Evolutionary conservation across 2,888 invertebrate genomes (phyloP), one percentile per base, ranked within the genome.

Genomic region (Hypsopygia costalis): DNA sequence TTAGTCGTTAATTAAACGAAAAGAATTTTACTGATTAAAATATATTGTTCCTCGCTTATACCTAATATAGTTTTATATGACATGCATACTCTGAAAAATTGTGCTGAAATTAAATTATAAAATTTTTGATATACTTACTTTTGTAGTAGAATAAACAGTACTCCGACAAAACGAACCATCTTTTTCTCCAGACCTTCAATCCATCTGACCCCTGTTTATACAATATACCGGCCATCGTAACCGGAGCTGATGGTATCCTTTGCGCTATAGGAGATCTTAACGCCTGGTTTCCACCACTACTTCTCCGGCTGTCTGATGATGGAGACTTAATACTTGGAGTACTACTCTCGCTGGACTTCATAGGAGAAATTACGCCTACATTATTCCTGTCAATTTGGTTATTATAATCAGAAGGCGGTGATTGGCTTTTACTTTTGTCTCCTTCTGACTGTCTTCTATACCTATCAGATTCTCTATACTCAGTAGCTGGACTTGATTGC

Each of bases 131-230:
- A 40, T 42, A 80, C 89, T 87, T 75, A 96, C 95, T 94, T 91
- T 98, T 97, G 79, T 98, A 98, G 71, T 97, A 97, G 85, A 97
- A 98, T 47, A 98, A 91, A 69, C 97, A 97, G 78, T 96, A 97
- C 74, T 98, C 97, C 21, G 97, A 95, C 41, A 98, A 89, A 29
- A 98, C 97, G 85, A 97, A 97, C 97, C 97, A 98, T 45, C 97
- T 91, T 71, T 95, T 96, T 71, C 97, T 94, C 97, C 98, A 98
- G 30, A 97, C 92, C 91, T 97, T 97, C 1, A 98, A 89, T 5
- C 97, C 97, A 66, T 97, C 96, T 25, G 96, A 96, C 38, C 97
- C 97, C 86, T 97, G 96, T 70, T 97, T 97, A 77, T 96, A 94
- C 35, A 98, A 87, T 94, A 97, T 96, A 11, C 97, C 97, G 55